These are phyloP conservation scores for Frieseomelitta varia DNA, from an alignment of 1,140 invertebrate genomes.

Conservation along the genomic window DNA sequence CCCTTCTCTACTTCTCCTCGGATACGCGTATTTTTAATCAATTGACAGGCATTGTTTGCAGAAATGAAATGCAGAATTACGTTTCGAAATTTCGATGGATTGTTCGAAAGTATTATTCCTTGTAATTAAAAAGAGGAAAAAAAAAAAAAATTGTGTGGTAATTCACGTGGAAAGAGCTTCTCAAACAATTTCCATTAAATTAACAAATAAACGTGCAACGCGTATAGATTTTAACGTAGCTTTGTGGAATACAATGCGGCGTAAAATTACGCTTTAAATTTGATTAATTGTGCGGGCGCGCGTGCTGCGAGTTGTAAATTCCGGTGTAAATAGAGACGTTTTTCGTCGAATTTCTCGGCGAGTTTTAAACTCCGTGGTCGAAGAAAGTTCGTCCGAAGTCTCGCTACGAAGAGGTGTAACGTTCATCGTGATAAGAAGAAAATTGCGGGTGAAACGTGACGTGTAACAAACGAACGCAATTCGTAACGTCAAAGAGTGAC, in stretches of 20 bases:
- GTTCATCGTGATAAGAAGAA: constrained; percentile 10
- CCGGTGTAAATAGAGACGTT: not conserved
- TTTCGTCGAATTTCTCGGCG: not conserved
- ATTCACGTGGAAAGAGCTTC: not conserved
- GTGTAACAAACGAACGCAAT: constrained; percentile 23
- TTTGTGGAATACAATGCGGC: not conserved
- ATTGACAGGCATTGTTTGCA: too few relatives aligned
- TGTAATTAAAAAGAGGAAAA: too few relatives aligned
- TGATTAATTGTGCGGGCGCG: not conserved
- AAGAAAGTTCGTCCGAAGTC: not conserved
- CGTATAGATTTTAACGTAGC: not conserved
- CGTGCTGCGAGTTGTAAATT: not conserved
- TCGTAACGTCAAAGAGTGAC: not conserved
- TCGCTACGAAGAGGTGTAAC: not conserved
- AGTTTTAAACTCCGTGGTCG: not conserved
- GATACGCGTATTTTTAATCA: too few relatives aligned
- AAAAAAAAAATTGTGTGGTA: too few relatives aligned
- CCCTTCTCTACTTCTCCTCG: too few relatives aligned
- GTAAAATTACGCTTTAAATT: not conserved
- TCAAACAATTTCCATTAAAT: not conserved
- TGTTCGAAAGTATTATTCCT: too few relatives aligned
- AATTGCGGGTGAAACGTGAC: constrained; percentile 19
- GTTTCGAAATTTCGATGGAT: too few relatives aligned
- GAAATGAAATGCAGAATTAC: too few relatives aligned
- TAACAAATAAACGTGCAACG: not conserved